Evolutionary conservation across 2,797 vertebrate species (phyloP).

Genomic region (Microtus californicus): DNA sequence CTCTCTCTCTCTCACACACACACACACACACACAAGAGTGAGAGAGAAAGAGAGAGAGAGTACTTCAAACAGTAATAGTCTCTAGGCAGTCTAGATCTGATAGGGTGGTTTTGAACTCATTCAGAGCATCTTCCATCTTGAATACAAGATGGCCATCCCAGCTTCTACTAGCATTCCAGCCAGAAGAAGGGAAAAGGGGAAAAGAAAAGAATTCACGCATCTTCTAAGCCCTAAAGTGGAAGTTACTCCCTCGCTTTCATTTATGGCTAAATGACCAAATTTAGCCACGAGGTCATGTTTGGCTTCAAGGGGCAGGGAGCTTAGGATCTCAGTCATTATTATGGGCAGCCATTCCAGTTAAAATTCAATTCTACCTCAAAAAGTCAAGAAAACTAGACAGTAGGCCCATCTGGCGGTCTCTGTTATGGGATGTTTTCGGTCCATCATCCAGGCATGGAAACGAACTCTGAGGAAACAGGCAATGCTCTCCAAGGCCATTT

Average conservation of each 20-base stretch:
- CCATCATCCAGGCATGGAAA: neutral
- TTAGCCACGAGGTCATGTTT: constrained; percentile 19
- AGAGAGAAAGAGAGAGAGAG: neutral
- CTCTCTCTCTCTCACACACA: neutral
- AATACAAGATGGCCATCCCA: neutral
- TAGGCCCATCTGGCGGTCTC: neutral
- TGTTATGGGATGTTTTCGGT: constrained; percentile 13
- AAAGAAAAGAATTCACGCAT: neutral
- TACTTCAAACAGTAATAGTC: neutral
- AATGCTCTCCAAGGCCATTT: neutral
- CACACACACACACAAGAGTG: neutral
- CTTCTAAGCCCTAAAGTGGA: neutral
- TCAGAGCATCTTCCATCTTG: neutral
- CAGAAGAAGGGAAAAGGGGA: neutral
- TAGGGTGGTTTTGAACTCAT: constrained; percentile 7
- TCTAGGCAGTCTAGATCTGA: neutral
- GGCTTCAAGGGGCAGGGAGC: neutral
- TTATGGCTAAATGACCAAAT: neutral
- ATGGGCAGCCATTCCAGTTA: neutral
- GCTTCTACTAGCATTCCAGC: constrained; percentile 5
- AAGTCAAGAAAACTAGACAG: constrained; percentile 18
- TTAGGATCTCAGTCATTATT: neutral
- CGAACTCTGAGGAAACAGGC: neutral
- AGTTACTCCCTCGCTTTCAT: constrained; percentile 4
- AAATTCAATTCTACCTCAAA: constrained; percentile 5